phyloP scores from a whole-genome alignment of 2,113 vertebrate genomes.

The Sclerurus mexicanus region DNA sequence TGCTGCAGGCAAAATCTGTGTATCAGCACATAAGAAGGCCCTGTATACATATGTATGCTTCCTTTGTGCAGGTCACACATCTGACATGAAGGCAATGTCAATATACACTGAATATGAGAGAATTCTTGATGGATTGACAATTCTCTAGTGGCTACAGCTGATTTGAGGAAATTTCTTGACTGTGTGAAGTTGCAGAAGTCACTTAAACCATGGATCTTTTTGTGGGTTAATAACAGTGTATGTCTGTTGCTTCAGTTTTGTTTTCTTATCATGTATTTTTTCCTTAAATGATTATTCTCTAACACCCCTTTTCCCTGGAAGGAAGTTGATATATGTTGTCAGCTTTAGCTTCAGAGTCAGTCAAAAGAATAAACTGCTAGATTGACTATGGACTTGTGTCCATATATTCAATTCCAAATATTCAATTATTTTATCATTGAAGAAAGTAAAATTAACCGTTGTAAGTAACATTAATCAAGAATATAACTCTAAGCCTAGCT shows the following conservation, averaged over 20 bases:
- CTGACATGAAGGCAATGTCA: background rate
- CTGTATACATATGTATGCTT: background rate
- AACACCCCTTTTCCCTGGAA: rapidly evolving
- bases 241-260: background rate
- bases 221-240: background rate
- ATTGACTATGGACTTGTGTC: background rate
- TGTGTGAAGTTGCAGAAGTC: background rate
- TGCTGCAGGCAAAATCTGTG: background rate
- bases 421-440: background rate
- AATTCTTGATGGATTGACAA: background rate
- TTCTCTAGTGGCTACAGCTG: background rate
- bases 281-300: background rate
- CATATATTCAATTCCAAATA: too few species aligned
- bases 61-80: background rate
- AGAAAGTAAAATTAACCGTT: background rate
- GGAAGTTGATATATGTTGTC: background rate
- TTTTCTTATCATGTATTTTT: background rate
- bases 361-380: background rate
- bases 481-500: background rate
- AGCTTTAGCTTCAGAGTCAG: background rate
- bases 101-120: background rate
- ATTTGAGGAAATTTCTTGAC: background rate
- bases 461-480: background rate
- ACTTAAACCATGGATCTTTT: background rate
- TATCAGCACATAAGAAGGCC: background rate